A percentile compares a stretch with the other conserved stretches of the same genome.
Conservation (phyloP, 1,140 invertebrate species). For the Drosophila sp. region DNA sequence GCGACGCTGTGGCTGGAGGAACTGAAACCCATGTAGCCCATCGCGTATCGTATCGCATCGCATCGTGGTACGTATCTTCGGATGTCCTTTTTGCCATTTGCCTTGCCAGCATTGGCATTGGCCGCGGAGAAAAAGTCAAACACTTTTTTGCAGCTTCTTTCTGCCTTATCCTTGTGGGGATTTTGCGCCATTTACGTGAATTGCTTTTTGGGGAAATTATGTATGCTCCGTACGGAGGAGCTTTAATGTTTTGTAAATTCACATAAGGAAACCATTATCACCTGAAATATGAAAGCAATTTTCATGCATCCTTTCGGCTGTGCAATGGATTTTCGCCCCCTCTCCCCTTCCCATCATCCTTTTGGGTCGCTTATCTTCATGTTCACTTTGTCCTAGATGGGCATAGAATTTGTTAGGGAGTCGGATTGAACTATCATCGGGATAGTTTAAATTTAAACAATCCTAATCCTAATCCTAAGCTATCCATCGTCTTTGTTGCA, state of each 20-base stretch:
- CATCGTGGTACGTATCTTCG: constrained; percentile 61
- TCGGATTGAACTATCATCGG: neutral
- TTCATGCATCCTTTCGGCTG: constrained; percentile 77
- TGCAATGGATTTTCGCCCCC: constrained; percentile 16
- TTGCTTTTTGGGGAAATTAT: constrained; percentile 82
- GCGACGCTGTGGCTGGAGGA: constrained; percentile 45
- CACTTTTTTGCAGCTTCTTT: constrained; percentile 45
- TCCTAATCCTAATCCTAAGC: neutral
- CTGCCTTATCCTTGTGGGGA: constrained; percentile 78
- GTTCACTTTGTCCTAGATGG: constrained; percentile 1
- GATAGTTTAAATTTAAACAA: neutral
- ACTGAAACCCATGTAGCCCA: constrained; percentile 25
- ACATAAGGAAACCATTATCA: constrained; percentile 83
- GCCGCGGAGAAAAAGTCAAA: constrained; percentile 53
- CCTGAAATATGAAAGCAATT: constrained; percentile 83
- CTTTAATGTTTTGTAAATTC: constrained; percentile 83
- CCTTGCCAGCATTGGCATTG: constrained; percentile 49
- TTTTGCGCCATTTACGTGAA: constrained; percentile 80
- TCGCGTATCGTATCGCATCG: constrained; percentile 48
- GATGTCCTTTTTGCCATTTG: constrained; percentile 71
- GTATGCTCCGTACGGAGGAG: constrained; percentile 65
- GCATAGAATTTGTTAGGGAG: neutral
- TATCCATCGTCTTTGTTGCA: neutral
- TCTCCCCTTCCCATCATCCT: neutral
- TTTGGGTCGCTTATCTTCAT: constrained; percentile 40